Conservation (phyloP, 2,888 invertebrate species). For the Sarcophaga rosellei region DNA sequence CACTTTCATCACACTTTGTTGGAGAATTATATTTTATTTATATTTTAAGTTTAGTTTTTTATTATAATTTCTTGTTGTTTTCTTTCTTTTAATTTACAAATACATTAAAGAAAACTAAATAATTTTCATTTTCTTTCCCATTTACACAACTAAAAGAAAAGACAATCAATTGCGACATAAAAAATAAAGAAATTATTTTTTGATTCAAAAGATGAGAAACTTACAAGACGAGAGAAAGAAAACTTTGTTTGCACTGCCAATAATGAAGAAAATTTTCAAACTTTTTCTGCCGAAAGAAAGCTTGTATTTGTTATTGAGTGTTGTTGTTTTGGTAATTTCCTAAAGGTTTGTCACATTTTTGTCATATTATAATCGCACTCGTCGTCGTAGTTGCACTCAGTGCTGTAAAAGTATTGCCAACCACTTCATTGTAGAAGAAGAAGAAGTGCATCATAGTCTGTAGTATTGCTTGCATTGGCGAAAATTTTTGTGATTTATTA, state of each 20-base stretch:
- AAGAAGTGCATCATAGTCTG: not conserved
- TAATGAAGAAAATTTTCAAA: slow-evolving; percentile 41
- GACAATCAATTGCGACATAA: not conserved
- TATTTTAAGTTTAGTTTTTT: not conserved
- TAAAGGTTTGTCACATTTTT: slow-evolving; percentile 21
- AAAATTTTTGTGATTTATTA: slow-evolving; percentile 49
- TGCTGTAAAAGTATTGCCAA: not conserved
- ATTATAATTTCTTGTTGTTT: not conserved
- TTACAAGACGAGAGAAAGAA: not conserved
- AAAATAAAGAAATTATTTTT: not conserved
- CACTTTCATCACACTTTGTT: not conserved
- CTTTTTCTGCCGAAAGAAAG: slow-evolving; percentile 26
- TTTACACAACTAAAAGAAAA: slow-evolving; percentile 31
- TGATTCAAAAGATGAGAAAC: no score
- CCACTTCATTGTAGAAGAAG: not conserved
- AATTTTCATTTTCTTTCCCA: slow-evolving; percentile 10
- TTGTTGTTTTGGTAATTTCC: not conserved
- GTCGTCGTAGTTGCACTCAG: not conserved
- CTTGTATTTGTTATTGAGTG: not conserved
- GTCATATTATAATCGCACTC: no score
- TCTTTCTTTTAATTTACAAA: slow-evolving; percentile 14
- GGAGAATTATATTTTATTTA: not conserved
- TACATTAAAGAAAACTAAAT: slow-evolving; percentile 28
- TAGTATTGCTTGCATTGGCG: not conserved
- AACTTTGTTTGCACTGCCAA: slow-evolving; percentile 18